Base-by-base conservation (phyloP, 1,140 invertebrate species). In the Macrotrachela quadricornifera region DNA sequence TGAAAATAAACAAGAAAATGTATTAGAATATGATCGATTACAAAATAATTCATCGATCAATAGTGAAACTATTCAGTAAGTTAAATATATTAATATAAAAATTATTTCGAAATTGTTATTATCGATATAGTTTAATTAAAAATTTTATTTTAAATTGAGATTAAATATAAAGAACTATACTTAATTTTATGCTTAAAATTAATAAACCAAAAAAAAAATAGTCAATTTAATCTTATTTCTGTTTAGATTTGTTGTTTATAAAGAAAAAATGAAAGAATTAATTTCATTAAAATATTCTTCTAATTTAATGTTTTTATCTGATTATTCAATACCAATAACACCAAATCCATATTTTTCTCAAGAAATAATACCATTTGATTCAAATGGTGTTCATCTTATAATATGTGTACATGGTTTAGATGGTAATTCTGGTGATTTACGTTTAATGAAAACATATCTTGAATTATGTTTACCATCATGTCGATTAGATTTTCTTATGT, bases 341-440 rank as follows among this genome's bases (percentile, higher is more conserved):
- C 40, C 45, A 43, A 44, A 37, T 16, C 53, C 53, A 13, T 54
- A 54, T 42, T 54, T 54, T 49, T 49, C 48, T 49, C 13, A 15
- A 3, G 41, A 50, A 45, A 14, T 44, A 18, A 54, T 39, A 10
- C 47, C 46, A 30, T 2, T 30, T 30, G 21, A 30, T 30, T 4
- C 3, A 4, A 30, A 30, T 30, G 21, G 21, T 30, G 75, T 86
- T 55, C 88, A 95, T 70, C 75, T 95, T 13, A 82, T 95, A 56
- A 79, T 95, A 57, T 94, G 88, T 73, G 88, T 94, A 52, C 88
- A 95, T 67, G 88, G 88, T 8, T 69, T 95, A 56, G 87, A 92
- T 67, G 88, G 87, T 49, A 91, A 91, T 63, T 84, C 86, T 43
- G 85, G 85, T n/a, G 87, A 95, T 71, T 75, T 95, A 11, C 74